Evolutionary conservation across 2,888 invertebrate genomes (phyloP).

Genomic region (Hylaea fasciaria): DNA sequence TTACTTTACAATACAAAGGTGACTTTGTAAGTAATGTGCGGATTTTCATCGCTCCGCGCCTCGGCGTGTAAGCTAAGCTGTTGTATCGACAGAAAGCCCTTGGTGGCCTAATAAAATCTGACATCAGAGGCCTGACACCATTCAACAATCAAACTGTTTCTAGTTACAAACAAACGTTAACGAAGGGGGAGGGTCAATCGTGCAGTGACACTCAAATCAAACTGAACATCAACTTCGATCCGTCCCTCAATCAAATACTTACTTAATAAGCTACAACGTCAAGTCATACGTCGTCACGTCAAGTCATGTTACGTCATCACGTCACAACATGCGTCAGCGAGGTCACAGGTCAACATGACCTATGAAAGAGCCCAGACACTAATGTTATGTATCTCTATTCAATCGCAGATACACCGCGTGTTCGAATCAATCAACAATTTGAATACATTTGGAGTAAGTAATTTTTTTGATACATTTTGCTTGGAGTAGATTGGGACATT

Average conservation of each 20-base stretch:
- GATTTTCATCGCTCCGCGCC: no score
- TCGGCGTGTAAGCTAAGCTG: no score
- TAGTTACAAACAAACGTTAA: constrained; percentile 18
- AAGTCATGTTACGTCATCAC: constrained; percentile 44
- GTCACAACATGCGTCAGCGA: constrained; percentile 68
- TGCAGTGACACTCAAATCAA: constrained; percentile 26
- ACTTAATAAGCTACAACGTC: constrained; percentile 41
- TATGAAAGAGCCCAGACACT: constrained; percentile 66
- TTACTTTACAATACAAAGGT: no score
- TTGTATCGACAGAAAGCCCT: no score
- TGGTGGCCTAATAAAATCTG: no score
- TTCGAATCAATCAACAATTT: constrained; percentile 84
- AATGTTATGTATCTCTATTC: constrained; percentile 83
- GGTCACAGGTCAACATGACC: constrained; percentile 72
- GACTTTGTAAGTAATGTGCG: no score
- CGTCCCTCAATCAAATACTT: constrained; percentile 31
- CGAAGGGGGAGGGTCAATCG: constrained; percentile 21
- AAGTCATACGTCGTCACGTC: constrained; percentile 43
- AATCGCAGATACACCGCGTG: constrained; percentile 71
- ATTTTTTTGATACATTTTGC: no score
- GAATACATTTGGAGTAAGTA: constrained; percentile 72
- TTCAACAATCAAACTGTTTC: not conserved
- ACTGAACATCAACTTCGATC: constrained; percentile 24
- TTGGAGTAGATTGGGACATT: no score
- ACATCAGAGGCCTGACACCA: no score